These are phyloP conservation scores for Lutjanus argentimaculatus DNA, from an alignment of 2,797 vertebrate species.

Conservation along the genomic window DNA sequence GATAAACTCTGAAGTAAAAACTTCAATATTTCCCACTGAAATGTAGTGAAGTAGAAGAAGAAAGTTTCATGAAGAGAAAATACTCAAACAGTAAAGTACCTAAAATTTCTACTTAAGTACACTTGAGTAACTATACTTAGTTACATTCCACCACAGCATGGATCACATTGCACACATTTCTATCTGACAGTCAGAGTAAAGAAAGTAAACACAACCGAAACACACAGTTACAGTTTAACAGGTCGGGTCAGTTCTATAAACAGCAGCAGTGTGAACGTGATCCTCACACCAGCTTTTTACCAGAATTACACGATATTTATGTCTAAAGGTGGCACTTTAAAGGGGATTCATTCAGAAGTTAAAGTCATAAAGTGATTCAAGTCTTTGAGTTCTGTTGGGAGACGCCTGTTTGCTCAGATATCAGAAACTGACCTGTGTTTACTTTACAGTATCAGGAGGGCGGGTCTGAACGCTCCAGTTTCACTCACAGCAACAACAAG, in stretches of 20 bases:
- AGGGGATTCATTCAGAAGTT: neutral
- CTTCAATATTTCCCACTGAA: too few species aligned
- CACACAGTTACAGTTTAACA: neutral
- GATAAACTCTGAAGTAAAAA: too few species aligned
- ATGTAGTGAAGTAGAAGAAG: neutral
- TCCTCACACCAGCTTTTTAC: neutral
- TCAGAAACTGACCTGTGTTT: slow-evolving; percentile 49
- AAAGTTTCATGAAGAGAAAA: neutral
- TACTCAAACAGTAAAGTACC: neutral
- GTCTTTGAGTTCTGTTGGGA: neutral
- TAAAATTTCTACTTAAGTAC: too few species aligned
- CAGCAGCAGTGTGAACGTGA: neutral
- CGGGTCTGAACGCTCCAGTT: slow-evolving; percentile 67
- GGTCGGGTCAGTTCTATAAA: slow-evolving; percentile 3
- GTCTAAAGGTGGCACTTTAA: neutral
- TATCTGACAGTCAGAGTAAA: neutral
- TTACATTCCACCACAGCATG: neutral
- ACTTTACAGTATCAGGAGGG: slow-evolving; percentile 48
- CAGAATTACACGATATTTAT: neutral
- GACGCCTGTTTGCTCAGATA: slow-evolving; percentile 15
- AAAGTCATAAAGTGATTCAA: neutral
- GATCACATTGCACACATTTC: neutral
- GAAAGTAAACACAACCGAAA: neutral
- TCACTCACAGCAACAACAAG: slow-evolving; percentile 75
- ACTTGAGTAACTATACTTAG: neutral